Conservation (phyloP, 2,113 vertebrate species). For the Brachionichthys hirsutus region DNA sequence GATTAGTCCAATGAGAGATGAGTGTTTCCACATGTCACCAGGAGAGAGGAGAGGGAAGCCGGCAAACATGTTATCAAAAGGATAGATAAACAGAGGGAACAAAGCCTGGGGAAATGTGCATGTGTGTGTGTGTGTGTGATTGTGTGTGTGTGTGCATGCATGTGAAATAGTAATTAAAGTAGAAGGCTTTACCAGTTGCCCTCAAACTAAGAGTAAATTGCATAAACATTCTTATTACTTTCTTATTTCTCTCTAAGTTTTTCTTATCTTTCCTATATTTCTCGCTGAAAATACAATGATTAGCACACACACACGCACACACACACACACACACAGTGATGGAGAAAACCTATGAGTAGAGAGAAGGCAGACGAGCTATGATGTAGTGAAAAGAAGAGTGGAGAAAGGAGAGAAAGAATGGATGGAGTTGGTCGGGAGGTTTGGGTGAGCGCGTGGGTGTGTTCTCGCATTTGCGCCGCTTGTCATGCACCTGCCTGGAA, state of each 20-base stretch:
- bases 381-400: conserved; percentile 3
- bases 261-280: conserved; percentile 3
- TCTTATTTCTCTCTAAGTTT: conserved; percentile 2
- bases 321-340: conserved; percentile 19
- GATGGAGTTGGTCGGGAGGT: background rate
- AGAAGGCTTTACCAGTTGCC: conserved; percentile 2
- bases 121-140: background rate
- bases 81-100: conserved; percentile 62
- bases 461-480: conserved; percentile 2
- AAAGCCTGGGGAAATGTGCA: conserved; percentile 31
- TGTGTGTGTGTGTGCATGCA: background rate
- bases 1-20: conserved; percentile 75
- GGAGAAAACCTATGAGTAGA: conserved; percentile 24
- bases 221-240: background rate
- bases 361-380: conserved; percentile 49
- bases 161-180: background rate
- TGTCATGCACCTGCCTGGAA: conserved; percentile 14
- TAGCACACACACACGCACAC: background rate
- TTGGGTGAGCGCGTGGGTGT: background rate
- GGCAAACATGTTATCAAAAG: conserved; percentile 62
- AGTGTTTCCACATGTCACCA: conserved; percentile 66
- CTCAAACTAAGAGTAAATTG: conserved; percentile 8
- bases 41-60: conserved; percentile 40
- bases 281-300: conserved; percentile 10
- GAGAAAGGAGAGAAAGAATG: conserved; percentile 7